phyloP scores from a whole-genome alignment of 2,888 invertebrate species.

The Apodemia mormo region DNA sequence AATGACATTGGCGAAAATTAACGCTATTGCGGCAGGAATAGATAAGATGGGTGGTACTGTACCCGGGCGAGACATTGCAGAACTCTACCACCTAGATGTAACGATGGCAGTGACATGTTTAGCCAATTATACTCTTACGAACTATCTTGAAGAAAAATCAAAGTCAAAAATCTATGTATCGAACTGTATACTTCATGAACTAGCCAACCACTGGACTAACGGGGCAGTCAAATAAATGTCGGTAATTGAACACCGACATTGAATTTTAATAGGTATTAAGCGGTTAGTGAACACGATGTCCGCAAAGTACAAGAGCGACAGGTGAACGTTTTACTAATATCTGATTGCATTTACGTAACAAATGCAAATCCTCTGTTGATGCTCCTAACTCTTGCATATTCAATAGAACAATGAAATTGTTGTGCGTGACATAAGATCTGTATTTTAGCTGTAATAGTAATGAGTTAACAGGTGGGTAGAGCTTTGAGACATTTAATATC shows the following conservation, averaged over 20 bases:
- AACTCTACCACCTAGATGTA: too few species aligned
- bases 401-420: conserved; percentile 65
- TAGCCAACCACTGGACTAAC: conserved; percentile 19
- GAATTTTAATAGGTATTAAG: conserved; percentile 69
- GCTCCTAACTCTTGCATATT: conserved; percentile 56
- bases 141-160: too few species aligned
- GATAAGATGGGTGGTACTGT: too few species aligned
- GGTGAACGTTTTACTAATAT: conserved; percentile 71
- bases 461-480: neutral
- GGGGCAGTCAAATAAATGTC: conserved; percentile 42
- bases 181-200: too few species aligned
- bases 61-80: too few species aligned
- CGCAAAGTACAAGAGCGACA: conserved; percentile 45
- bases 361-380: conserved; percentile 58
- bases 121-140: too few species aligned
- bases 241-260: conserved; percentile 57
- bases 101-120: too few species aligned
- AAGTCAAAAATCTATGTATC: neutral
- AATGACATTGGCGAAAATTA: too few species aligned
- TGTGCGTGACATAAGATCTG: conserved; percentile 17
- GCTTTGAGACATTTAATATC: neutral
- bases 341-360: conserved; percentile 64
- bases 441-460: neutral
- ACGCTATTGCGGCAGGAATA: too few species aligned
- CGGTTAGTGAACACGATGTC: conserved; percentile 55